Evolutionary conservation across 2,797 vertebrate genomes (phyloP).

Genomic region (Erpetoichthys calabaricus): DNA sequence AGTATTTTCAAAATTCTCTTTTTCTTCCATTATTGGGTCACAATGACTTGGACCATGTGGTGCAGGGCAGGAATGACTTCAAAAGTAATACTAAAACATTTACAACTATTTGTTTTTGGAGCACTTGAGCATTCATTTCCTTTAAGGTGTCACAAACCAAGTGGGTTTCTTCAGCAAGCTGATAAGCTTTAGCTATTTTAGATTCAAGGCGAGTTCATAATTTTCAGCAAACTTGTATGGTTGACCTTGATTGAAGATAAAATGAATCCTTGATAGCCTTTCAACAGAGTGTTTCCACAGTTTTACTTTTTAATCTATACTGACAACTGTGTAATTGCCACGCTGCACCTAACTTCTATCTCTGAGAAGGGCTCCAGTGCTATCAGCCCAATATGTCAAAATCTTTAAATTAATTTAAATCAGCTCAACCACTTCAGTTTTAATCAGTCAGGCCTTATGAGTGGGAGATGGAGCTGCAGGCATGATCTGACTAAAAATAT

Average conservation of each 20-base stretch:
- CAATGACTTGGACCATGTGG: too few species aligned
- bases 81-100: too few species aligned
- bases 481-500: constrained; percentile 31
- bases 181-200: too few species aligned
- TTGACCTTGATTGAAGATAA: background rate
- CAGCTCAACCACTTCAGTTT: constrained; percentile 27
- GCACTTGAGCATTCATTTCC: too few species aligned
- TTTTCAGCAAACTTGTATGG: background rate
- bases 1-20: too few species aligned
- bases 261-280: background rate
- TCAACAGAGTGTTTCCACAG: background rate
- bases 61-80: too few species aligned
- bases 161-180: too few species aligned
- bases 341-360: constrained; percentile 10
- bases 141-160: too few species aligned
- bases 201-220: background rate
- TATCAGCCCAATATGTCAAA: constrained; percentile 25
- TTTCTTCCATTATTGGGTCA: too few species aligned
- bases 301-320: constrained; percentile 14
- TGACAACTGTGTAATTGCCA: constrained; percentile 14
- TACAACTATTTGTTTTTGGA: too few species aligned
- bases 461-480: constrained; percentile 22
- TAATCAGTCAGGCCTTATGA: constrained; percentile 26
- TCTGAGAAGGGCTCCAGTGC: constrained; percentile 14
- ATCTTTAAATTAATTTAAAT: constrained; percentile 35